These are phyloP conservation scores for Tigriopus japonicus DNA, from an alignment of 1,140 invertebrate species.

Conservation along the genomic window DNA sequence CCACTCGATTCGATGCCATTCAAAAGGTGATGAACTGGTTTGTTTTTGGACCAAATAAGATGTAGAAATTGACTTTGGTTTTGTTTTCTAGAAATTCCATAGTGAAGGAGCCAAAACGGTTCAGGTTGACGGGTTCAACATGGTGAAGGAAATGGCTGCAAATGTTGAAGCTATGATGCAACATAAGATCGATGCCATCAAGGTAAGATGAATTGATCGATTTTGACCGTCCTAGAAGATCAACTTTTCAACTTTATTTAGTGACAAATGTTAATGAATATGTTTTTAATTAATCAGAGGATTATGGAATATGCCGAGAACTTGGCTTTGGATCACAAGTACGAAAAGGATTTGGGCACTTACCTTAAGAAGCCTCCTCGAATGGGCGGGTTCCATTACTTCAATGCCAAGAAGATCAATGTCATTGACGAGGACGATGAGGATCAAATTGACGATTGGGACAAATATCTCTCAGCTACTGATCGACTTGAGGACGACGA, in stretches of 20 bases:
- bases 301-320: constrained; percentile 71
- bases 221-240: neutral
- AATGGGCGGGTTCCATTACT: constrained; percentile 9
- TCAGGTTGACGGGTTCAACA: constrained; percentile 56
- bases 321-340: constrained; percentile 43
- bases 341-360: constrained; percentile 35
- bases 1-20: constrained; percentile 67
- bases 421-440: constrained; percentile 1
- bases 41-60: constrained; percentile 5
- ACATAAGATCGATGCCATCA: constrained; percentile 68
- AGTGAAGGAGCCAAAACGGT: constrained; percentile 45
- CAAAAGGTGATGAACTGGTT: constrained; percentile 46
- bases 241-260: too few relatives aligned
- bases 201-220: constrained; percentile 38
- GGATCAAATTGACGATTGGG: constrained; percentile 3
- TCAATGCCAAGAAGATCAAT: constrained; percentile 17
- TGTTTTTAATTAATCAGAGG: constrained; percentile 44
- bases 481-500: neutral
- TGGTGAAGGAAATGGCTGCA: constrained; percentile 56
- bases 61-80: constrained; percentile 11
- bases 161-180: constrained; percentile 78
- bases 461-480: neutral
- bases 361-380: neutral
- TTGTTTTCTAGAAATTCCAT: constrained; percentile 46
- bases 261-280: constrained; percentile 9